Conservation (phyloP, 2,888 invertebrate species). For the Athalia rosae region DNA sequence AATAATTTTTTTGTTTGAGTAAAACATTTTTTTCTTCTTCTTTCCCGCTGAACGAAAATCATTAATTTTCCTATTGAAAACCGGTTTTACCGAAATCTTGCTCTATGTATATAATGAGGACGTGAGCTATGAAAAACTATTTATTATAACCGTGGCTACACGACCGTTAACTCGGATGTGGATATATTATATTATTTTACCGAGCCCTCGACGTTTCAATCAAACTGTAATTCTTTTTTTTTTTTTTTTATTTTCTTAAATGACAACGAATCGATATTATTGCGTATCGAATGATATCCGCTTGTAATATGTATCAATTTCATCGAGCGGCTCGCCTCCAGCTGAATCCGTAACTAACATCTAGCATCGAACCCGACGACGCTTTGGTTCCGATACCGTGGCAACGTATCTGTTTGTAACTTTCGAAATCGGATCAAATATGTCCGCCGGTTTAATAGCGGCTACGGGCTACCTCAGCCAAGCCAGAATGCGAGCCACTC, state of each 20-base stretch:
- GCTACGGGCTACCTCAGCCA: background rate
- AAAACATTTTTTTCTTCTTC: constrained; percentile 8
- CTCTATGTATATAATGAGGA: background rate
- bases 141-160: background rate
- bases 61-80: constrained; percentile 12
- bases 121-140: constrained; percentile 9
- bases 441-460: background rate
- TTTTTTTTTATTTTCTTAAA: too few relatives aligned
- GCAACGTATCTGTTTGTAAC: background rate
- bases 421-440: constrained; percentile 40
- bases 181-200: background rate
- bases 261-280: too few relatives aligned
- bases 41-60: background rate
- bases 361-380: background rate
- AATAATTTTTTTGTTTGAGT: constrained; percentile 49
- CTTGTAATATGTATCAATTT: too few relatives aligned
- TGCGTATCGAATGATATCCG: too few relatives aligned
- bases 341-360: constrained; percentile 12
- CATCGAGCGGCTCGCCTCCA: background rate
- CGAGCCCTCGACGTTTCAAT: background rate
- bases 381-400: constrained; percentile 29
- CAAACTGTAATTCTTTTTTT: background rate
- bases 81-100: background rate
- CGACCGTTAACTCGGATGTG: background rate
- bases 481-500: background rate